phyloP scores from a whole-genome alignment of 2,888 invertebrate genomes.

The Disparrhopalites patrizii region DNA sequence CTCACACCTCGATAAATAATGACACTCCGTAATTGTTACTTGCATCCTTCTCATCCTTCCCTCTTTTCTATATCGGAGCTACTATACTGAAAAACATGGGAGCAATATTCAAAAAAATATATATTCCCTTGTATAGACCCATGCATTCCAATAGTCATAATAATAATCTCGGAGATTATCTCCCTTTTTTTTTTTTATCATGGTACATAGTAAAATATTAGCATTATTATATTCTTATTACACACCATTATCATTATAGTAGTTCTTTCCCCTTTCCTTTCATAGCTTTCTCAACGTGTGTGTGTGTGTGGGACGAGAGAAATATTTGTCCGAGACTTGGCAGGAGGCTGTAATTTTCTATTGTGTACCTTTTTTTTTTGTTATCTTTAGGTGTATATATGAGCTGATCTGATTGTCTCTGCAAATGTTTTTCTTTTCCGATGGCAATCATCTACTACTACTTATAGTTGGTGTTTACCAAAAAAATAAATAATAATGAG shows the following conservation, averaged over 20 bases:
- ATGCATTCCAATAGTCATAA: not conserved
- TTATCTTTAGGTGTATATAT: too few relatives aligned
- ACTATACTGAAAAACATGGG: too few relatives aligned
- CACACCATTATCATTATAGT: not conserved
- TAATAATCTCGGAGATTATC: not conserved
- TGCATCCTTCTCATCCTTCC: conserved; percentile 4
- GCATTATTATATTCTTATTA: not conserved
- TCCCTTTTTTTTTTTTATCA: not conserved
- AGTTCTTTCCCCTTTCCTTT: too few relatives aligned
- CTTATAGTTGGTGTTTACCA: too few relatives aligned
- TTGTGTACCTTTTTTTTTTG: too few relatives aligned
- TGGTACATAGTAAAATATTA: not conserved
- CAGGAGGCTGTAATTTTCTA: not conserved
- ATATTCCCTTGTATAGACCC: not conserved
- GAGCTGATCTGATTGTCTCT: too few relatives aligned
- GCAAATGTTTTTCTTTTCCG: too few relatives aligned
- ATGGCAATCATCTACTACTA: too few relatives aligned
- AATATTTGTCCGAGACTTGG: not conserved
- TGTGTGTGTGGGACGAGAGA: not conserved
- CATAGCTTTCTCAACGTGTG: too few relatives aligned
- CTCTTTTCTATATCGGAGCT: not conserved
- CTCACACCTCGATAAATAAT: conserved; percentile 28
- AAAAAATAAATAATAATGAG: too few relatives aligned
- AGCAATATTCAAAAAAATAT: not conserved
- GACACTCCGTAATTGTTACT: conserved; percentile 26